A percentile compares a stretch with the other conserved stretches of the same genome.
Evolutionary conservation across 2,113 vertebrate species (phyloP).

Genomic region (Pheucticus melanocephalus): DNA sequence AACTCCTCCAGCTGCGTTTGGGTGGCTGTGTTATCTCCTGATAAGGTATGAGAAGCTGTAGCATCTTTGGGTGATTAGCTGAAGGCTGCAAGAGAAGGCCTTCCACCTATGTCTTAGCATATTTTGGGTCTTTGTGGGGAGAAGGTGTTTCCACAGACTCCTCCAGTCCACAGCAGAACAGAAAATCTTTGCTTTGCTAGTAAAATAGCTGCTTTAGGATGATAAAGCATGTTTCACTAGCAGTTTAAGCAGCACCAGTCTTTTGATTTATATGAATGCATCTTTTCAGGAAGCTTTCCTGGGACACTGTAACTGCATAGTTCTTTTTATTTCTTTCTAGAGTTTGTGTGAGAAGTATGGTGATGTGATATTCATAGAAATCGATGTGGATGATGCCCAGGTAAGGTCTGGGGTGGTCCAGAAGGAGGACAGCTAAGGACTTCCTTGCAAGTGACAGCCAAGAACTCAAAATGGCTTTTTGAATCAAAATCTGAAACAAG

Average conservation of each 20-base stretch:
- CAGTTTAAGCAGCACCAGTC: background rate
- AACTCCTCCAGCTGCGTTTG: background rate
- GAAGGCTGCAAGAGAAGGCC: background rate
- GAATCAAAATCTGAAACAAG: background rate
- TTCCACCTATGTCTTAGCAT: background rate
- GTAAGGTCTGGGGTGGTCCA: constrained; percentile 62
- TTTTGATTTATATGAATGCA: background rate
- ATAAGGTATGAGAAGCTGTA: background rate
- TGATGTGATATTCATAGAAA: constrained; percentile 86
- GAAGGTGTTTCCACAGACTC: background rate
- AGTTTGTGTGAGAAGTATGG: constrained; percentile 48
- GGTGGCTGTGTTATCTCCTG: background rate
- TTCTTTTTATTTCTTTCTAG: constrained; percentile 60
- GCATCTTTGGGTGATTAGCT: background rate
- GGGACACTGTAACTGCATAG: background rate
- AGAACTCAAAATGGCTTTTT: background rate
- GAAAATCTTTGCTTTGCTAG: background rate
- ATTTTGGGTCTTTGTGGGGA: background rate
- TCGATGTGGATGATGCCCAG: constrained; percentile 87
- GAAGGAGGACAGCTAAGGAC: background rate
- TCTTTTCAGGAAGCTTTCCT: background rate
- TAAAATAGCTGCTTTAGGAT: background rate
- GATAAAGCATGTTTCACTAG: background rate
- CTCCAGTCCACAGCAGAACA: background rate
- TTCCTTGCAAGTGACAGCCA: background rate